phyloP scores from a whole-genome alignment of 53 echinoderm and acorn worm species.

The Holothuria leucospilota region DNA sequence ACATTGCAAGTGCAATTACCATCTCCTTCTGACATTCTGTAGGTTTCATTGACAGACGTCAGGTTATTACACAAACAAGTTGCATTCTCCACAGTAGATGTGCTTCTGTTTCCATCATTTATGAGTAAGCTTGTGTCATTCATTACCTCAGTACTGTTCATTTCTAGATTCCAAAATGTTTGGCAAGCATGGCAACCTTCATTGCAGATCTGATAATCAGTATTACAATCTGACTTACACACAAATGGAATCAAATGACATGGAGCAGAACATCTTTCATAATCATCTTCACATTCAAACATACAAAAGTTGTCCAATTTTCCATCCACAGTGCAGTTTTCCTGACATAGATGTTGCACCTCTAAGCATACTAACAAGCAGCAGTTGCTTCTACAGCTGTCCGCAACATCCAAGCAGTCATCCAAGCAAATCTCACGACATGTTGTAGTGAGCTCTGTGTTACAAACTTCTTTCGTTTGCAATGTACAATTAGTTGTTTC shows the following conservation, averaged over 20 bases:
- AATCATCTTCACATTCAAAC: slow-evolving; percentile 10
- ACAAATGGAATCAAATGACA: not conserved
- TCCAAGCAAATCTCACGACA: not conserved
- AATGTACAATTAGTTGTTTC: slow-evolving; percentile 13
- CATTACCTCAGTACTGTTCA: not conserved
- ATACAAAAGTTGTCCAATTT: slow-evolving; percentile 8
- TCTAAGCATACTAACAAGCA: not conserved
- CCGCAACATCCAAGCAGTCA: not conserved
- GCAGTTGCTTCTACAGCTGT: slow-evolving; percentile 13
- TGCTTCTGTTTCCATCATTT: not conserved
- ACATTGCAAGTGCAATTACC: not conserved
- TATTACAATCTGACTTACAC: slow-evolving; percentile 17
- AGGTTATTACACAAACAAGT: not conserved
- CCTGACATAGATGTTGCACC: not conserved
- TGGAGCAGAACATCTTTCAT: not conserved
- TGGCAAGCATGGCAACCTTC: slow-evolving; percentile 4
- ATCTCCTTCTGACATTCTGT: not conserved
- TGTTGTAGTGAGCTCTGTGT: not conserved
- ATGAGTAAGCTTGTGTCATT: not conserved
- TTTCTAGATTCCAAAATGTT: not conserved
- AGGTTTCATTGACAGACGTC: not conserved
- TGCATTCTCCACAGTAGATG: not conserved
- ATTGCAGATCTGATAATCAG: not conserved
- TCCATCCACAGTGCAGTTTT: not conserved
- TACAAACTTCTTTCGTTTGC: not conserved